phyloP scores from a whole-genome alignment of 2,113 vertebrate species.

The Rattus rattus region DNA sequence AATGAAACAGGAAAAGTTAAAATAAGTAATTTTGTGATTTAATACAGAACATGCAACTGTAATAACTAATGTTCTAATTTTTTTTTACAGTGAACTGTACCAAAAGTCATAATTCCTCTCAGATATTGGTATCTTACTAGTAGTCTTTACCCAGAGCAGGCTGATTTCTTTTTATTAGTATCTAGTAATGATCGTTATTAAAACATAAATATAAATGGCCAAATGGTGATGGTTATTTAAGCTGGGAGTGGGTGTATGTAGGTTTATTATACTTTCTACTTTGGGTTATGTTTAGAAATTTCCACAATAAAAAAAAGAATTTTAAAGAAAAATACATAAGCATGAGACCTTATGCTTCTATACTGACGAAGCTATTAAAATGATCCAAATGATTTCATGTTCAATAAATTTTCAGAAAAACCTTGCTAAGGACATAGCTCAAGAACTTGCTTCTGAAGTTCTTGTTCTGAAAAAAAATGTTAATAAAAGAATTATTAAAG shows the following conservation, averaged over 20 bases:
- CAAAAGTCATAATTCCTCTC: constrained; percentile 13
- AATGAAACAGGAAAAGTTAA: constrained; percentile 1
- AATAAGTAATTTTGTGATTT: background rate
- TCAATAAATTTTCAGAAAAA: constrained; percentile 67
- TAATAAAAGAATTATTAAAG: constrained; percentile 72
- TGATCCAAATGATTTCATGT: constrained; percentile 52
- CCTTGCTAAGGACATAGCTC: constrained; percentile 40
- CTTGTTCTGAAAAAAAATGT: constrained; percentile 59
- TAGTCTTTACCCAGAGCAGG: background rate
- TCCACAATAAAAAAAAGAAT: constrained; percentile 61
- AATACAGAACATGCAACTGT: background rate
- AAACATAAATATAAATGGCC: constrained; percentile 44
- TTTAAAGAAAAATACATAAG: constrained; percentile 69
- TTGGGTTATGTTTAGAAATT: constrained; percentile 58
- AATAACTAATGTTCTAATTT: background rate
- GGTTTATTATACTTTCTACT: constrained; percentile 46
- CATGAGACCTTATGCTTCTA: constrained; percentile 50
- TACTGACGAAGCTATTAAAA: constrained; percentile 57
- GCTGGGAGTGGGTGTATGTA: background rate
- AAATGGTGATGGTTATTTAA: constrained; percentile 57
- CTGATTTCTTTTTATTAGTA: constrained; percentile 20
- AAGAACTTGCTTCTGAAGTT: constrained; percentile 52
- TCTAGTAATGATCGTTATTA: constrained; percentile 6
- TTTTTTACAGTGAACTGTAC: constrained; percentile 33
- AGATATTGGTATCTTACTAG: background rate